These are phyloP conservation scores for Oscarella lobularis DNA, from an alignment of 37 sponge, comb jelly and placozoan species.

Conservation along the genomic window DNA sequence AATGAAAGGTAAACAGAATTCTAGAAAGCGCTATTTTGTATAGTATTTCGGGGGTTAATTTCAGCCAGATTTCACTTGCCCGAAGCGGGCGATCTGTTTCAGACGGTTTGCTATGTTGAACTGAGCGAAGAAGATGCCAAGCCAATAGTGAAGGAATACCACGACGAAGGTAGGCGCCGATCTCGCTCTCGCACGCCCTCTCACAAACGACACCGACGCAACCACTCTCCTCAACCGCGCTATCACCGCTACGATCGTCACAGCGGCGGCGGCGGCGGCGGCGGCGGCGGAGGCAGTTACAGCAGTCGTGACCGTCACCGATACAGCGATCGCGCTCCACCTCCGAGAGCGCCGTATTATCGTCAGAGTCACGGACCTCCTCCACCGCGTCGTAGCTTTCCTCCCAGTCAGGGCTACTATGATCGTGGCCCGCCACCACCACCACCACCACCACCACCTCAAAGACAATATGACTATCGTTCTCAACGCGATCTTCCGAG, in stretches of 20 bases:
- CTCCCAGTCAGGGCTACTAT: background rate
- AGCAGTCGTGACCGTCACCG: background rate
- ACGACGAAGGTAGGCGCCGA: background rate
- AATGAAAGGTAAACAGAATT: background rate
- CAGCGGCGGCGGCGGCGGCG: too few species aligned
- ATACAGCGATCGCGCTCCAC: background rate
- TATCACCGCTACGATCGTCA: too few species aligned
- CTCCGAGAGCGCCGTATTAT: background rate
- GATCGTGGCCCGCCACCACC: too few species aligned
- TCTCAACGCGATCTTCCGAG: too few species aligned
- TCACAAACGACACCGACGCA: background rate
- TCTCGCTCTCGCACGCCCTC: background rate
- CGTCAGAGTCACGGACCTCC: background rate
- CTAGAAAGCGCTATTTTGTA: background rate
- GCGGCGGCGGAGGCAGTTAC: too few species aligned
- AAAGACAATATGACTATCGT: too few species aligned
- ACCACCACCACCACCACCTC: too few species aligned
- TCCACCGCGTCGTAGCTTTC: background rate
- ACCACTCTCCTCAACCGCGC: too few species aligned
- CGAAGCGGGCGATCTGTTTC: background rate
- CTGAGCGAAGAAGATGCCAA: background rate
- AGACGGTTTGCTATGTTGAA: background rate
- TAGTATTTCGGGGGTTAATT: background rate
- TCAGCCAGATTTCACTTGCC: background rate
- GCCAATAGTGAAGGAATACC: background rate